These are phyloP conservation scores for Eira barbara DNA, from an alignment of 2,113 vertebrate species.

Conservation along the genomic window DNA sequence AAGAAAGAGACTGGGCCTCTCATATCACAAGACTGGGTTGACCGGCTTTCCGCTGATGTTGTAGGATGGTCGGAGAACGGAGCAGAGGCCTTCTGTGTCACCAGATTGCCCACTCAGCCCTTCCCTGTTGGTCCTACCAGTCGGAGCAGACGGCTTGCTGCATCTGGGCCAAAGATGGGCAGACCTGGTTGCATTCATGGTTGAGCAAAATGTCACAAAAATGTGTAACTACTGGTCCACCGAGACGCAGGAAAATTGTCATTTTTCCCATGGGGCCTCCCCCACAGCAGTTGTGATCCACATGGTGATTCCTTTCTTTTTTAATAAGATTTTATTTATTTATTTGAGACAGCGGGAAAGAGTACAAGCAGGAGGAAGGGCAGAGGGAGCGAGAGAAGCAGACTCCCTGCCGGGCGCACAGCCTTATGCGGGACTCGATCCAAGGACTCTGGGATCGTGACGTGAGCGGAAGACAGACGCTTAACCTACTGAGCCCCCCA, in stretches of 20 bases:
- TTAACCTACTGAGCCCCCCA: too few relatives aligned
- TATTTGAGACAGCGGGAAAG: too few relatives aligned
- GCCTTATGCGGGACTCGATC: too few relatives aligned
- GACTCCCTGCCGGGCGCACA: too few relatives aligned
- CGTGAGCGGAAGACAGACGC: too few relatives aligned
- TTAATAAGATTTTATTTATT: too few relatives aligned
- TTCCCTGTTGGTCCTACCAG: fast-evolving
- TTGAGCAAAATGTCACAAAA: background rate
- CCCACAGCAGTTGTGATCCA: too few relatives aligned
- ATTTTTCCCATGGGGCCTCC: background rate
- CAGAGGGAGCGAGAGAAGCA: too few relatives aligned
- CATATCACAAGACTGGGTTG: background rate
- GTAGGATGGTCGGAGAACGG: background rate
- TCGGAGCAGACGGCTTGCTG: background rate
- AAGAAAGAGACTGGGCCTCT: background rate
- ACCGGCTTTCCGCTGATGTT: background rate
- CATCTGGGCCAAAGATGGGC: background rate
- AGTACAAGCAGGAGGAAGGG: too few relatives aligned
- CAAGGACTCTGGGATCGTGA: too few relatives aligned
- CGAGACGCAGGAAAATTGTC: background rate
- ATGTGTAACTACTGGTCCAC: background rate
- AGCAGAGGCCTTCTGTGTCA: background rate
- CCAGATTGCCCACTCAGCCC: fast-evolving
- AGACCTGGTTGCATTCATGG: background rate
- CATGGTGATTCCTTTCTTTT: background rate